These are phyloP conservation scores for Neotoma lepida DNA, from an alignment of 2,113 vertebrate genomes.

Conservation along the genomic window DNA sequence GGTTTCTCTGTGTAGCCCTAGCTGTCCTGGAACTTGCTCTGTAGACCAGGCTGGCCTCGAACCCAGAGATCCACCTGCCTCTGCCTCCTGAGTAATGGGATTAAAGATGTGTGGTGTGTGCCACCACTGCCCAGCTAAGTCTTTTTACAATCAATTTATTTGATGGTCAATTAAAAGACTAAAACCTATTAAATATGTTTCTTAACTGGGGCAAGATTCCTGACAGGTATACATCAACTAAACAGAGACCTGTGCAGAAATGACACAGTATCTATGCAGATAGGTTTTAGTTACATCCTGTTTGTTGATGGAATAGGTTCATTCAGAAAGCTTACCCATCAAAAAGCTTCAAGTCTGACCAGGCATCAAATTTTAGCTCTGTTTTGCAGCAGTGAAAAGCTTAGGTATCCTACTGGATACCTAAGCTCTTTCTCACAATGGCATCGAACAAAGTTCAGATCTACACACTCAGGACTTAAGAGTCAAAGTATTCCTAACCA, in stretches of 20 bases:
- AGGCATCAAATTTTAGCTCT: neutral
- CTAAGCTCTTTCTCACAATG: neutral
- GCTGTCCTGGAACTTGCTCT: neutral
- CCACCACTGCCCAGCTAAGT: neutral
- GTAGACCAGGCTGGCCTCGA: neutral
- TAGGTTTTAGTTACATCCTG: neutral
- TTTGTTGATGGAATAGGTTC: neutral
- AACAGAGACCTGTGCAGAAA: neutral
- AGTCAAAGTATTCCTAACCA: neutral
- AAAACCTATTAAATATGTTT: neutral
- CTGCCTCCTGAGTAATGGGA: neutral
- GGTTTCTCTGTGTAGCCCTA: neutral
- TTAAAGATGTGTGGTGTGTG: rapidly evolving
- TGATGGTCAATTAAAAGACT: slow-evolving; percentile 8
- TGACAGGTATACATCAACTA: neutral
- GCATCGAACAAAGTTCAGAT: neutral
- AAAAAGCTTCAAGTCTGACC: neutral
- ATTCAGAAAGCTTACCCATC: neutral
- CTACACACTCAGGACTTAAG: neutral
- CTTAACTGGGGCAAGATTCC: neutral
- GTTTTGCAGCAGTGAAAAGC: neutral
- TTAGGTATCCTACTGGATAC: no score
- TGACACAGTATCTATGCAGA: neutral
- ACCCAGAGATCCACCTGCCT: neutral
- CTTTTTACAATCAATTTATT: neutral